Evolutionary conservation across 2,888 invertebrate species (phyloP).

Genomic region (Heteromyza rotundicornis): DNA sequence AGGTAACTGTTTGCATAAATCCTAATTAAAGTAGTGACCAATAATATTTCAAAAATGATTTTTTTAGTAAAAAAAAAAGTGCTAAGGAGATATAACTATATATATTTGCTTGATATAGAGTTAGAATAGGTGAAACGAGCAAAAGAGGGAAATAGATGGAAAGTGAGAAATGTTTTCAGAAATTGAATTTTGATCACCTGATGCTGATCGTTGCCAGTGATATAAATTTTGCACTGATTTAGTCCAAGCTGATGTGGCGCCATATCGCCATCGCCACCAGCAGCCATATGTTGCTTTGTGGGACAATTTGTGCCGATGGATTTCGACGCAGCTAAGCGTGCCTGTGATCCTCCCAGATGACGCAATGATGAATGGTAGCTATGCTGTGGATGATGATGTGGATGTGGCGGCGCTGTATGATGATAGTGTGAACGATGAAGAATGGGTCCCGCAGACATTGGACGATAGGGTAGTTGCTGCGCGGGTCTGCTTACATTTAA

Average conservation of each 20-base stretch:
- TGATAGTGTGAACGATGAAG: conserved; percentile 57
- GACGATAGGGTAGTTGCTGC: conserved; percentile 61
- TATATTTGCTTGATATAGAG: background rate
- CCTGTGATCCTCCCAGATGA: conserved; percentile 55
- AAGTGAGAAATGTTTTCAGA: no score
- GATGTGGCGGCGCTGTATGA: conserved; percentile 36
- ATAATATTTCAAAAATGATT: no score
- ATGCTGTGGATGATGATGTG: conserved; percentile 32
- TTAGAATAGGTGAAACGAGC: no score
- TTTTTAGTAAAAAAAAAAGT: background rate
- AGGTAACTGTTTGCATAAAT: no score
- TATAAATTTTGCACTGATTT: conserved; percentile 42
- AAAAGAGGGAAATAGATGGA: background rate
- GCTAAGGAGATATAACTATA: background rate
- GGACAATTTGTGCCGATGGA: conserved; percentile 40
- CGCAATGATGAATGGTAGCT: conserved; percentile 57
- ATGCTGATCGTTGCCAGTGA: conserved; percentile 51
- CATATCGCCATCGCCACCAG: background rate
- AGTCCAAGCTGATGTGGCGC: conserved; percentile 36
- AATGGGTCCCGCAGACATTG: conserved; percentile 62
- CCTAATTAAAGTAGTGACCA: no score
- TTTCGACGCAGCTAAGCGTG: conserved; percentile 24
- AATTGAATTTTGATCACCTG: conserved; percentile 53
- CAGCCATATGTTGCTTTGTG: conserved; percentile 23
- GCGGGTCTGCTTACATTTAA: conserved; percentile 58